Conservation (phyloP, 2,113 vertebrate genomes). For the Numenius arquata region DNA sequence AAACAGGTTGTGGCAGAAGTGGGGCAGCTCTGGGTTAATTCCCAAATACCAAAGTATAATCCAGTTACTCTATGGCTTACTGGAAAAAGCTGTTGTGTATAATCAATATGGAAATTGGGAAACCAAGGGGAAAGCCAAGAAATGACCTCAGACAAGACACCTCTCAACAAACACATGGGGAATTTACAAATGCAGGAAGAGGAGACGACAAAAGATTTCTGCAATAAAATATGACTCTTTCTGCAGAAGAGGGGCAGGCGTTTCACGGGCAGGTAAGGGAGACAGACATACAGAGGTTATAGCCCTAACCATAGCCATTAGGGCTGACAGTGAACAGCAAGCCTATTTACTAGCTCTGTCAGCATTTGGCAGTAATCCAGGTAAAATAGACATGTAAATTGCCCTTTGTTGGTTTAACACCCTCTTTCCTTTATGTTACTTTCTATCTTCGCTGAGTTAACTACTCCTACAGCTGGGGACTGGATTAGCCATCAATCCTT, state of each 20-base stretch:
- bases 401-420: not conserved
- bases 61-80: not conserved
- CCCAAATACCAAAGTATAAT: not conserved
- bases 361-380: not conserved
- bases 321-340: not conserved
- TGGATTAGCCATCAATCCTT: not conserved
- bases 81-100: not conserved
- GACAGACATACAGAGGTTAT: not conserved
- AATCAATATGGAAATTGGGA: not conserved
- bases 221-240: not conserved
- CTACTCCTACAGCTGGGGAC: not conserved
- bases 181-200: not conserved
- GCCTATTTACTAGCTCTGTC: not conserved
- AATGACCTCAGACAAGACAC: not conserved
- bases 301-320: not conserved
- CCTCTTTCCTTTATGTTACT: not conserved
- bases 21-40: not conserved
- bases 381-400: not conserved
- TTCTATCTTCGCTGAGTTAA: not conserved
- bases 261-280: not conserved
- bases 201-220: not conserved
- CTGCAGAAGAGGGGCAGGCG: not conserved
- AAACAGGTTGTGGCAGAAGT: not conserved
- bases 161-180: rapidly evolving
- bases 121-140: not conserved